phyloP scores from a whole-genome alignment of 1,140 invertebrate genomes.

The Drosophila baimaii region DNA sequence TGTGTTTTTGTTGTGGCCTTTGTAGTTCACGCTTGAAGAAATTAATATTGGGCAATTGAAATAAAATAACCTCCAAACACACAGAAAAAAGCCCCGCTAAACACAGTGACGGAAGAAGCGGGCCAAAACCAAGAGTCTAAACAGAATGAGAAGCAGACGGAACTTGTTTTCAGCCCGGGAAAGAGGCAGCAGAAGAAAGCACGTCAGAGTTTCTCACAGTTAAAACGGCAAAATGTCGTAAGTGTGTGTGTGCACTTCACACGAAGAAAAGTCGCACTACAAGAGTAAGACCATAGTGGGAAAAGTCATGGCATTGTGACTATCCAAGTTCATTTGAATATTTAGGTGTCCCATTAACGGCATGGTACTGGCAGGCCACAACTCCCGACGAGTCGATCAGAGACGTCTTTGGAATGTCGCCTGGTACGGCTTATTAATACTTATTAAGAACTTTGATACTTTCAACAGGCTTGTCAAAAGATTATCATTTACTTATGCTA shows the following conservation, averaged over 20 bases:
- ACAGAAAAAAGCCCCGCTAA: conserved; percentile 59
- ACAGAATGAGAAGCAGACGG: conserved; percentile 42
- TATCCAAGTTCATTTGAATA: conserved; percentile 18
- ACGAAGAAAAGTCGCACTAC: conserved; percentile 3
- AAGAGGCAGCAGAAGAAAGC: conserved; percentile 14
- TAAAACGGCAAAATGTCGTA: conserved; percentile 62
- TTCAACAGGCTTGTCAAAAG: background rate
- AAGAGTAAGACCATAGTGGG: conserved; percentile 7
- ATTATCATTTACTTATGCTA: background rate
- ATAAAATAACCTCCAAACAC: conserved; percentile 60
- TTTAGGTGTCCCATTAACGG: conserved; percentile 31
- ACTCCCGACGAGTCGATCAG: background rate
- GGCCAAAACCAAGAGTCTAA: conserved; percentile 17
- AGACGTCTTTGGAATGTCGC: conserved; percentile 17
- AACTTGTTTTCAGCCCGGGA: conserved; percentile 56
- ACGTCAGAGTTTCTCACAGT: conserved; percentile 60
- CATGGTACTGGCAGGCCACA: conserved; percentile 5
- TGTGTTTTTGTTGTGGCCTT: background rate
- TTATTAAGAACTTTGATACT: background rate
- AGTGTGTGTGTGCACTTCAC: conserved; percentile 20
- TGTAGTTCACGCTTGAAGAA: conserved; percentile 49
- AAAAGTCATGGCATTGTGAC: conserved; percentile 10
- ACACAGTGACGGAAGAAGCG: conserved; percentile 43
- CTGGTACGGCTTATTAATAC: background rate
- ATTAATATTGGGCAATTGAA: conserved; percentile 61